Conservation (phyloP, 2,888 invertebrate genomes). For the Endotricha flammealis region DNA sequence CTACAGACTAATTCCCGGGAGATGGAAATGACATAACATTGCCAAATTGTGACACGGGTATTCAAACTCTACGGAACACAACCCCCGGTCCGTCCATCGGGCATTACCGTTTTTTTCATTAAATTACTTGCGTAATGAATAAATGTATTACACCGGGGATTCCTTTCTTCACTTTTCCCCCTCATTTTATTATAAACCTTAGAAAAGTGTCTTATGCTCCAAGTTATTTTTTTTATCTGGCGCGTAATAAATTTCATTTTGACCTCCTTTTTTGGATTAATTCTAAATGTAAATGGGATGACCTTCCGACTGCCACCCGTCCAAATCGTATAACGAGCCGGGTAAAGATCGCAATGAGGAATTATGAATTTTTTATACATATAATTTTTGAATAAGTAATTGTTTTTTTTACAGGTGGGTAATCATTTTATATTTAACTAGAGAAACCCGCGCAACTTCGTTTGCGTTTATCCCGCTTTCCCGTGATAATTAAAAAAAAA, state of each 20-base stretch:
- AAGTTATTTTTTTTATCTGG: conserved; percentile 50
- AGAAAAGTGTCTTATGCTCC: conserved; percentile 51
- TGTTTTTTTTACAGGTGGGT: no score
- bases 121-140: conserved; percentile 67
- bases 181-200: conserved; percentile 57
- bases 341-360: conserved; percentile 32
- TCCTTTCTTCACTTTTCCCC: conserved; percentile 45
- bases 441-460: no score
- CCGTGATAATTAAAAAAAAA: no score
- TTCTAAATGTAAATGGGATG: conserved; percentile 53
- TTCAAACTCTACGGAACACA: conserved; percentile 16
- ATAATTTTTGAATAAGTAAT: no score
- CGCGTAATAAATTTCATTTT: conserved; percentile 58
- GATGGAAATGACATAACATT: conserved; percentile 2
- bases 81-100: conserved; percentile 14
- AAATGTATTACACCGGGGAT: conserved; percentile 65
- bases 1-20: background rate
- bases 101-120: conserved; percentile 41
- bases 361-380: conserved; percentile 22
- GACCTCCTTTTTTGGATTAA: conserved; percentile 47
- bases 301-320: conserved; percentile 39
- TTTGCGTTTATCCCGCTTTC: no score
- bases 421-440: no score
- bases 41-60: conserved; percentile 4
- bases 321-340: conserved; percentile 40